A percentile compares a stretch with the other conserved stretches of the same genome.
These are phyloP conservation scores for Drosophila merina DNA, from an alignment of 2,888 invertebrate genomes.

Conservation along the genomic window DNA sequence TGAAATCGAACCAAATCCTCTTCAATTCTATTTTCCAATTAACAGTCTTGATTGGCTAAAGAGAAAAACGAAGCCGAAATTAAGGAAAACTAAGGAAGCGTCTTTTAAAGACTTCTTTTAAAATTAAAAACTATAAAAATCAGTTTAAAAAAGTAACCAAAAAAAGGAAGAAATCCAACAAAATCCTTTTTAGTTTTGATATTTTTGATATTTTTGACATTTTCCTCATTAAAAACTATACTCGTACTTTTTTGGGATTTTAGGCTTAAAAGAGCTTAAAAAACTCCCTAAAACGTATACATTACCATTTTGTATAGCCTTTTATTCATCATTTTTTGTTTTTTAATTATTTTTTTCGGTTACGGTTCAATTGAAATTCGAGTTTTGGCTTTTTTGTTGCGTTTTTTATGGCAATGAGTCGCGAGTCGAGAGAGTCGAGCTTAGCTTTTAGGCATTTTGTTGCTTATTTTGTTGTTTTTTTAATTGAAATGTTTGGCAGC, in stretches of 20 bases:
- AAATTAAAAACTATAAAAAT: no score
- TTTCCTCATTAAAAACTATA: no score
- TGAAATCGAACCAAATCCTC: no score
- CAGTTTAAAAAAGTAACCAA: no score
- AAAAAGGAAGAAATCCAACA: no score
- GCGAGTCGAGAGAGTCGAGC: conserved; percentile 13
- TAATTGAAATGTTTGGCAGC: conserved; percentile 76
- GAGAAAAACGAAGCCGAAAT: neutral
- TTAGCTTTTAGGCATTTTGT: conserved; percentile 16
- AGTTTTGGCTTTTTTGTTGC: conserved; percentile 30
- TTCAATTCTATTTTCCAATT: neutral
- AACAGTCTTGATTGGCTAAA: neutral
- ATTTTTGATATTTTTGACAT: no score
- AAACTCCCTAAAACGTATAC: neutral
- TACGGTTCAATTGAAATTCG: conserved; percentile 54
- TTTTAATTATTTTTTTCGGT: neutral
- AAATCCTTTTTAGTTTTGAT: no score
- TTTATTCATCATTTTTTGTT: neutral
- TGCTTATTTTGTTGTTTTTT: conserved; percentile 35
- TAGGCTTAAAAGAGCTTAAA: no score
- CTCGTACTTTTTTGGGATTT: no score
- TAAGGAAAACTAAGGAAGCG: no score
- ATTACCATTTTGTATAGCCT: neutral
- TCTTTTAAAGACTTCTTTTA: no score
- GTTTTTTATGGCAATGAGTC: conserved; percentile 22